A percentile compares a stretch with the other conserved stretches of the same genome.
Conservation (phyloP, 2,888 invertebrate genomes). For the Linnaemya vulpina region DNA sequence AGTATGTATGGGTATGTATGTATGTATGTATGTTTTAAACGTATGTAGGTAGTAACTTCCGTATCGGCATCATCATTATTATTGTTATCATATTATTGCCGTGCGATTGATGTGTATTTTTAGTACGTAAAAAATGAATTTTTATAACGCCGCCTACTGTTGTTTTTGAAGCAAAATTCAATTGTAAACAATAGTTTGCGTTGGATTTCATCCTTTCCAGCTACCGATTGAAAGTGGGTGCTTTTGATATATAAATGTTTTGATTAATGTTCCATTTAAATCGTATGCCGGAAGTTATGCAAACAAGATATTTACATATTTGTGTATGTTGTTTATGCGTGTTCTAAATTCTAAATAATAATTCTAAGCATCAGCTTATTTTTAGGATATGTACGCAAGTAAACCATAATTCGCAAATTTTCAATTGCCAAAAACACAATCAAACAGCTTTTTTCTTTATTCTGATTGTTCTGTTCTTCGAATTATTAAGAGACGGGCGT, state of each 20-base stretch:
- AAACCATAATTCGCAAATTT: too few species aligned
- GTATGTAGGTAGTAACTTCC: neutral
- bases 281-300: neutral
- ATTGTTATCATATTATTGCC: neutral
- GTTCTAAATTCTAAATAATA: too few species aligned
- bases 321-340: neutral
- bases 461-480: too few species aligned
- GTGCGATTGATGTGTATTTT: constrained; percentile 3
- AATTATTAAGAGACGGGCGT: too few species aligned
- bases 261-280: constrained; percentile 29
- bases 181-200: constrained; percentile 2
- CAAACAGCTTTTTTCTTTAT: too few species aligned
- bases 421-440: too few species aligned
- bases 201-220: constrained; percentile 7
- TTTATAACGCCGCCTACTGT: constrained; percentile 44
- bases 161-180: neutral
- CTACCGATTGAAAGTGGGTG: neutral
- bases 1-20: neutral
- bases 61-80: constrained; percentile 6
- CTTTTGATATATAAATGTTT: neutral
- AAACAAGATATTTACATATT: neutral
- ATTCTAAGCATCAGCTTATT: too few species aligned
- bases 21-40: too few species aligned
- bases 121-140: constrained; percentile 29
- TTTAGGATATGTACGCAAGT: too few species aligned